Conservation (phyloP, 2,888 invertebrate genomes). For the Philereme transversata region DNA sequence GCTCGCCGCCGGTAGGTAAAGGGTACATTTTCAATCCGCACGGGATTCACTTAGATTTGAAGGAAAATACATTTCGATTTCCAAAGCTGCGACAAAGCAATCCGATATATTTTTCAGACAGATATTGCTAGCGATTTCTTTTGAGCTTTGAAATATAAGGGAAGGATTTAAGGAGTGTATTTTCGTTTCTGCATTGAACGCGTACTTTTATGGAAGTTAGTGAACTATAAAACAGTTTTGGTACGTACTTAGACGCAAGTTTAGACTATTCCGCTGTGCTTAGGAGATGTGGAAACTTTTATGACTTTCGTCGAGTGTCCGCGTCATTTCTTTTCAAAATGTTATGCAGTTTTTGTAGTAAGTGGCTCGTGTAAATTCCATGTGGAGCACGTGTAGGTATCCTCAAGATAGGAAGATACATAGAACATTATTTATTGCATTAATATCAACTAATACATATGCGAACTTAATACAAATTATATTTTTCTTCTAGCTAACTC, state of each 20-base stretch:
- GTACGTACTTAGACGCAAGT: slow-evolving; percentile 37
- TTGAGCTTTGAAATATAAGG: slow-evolving; percentile 84
- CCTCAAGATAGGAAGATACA: not conserved
- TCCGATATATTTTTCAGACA: slow-evolving; percentile 85
- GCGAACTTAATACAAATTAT: too few species aligned
- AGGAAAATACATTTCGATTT: slow-evolving; percentile 85
- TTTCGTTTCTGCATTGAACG: slow-evolving; percentile 58
- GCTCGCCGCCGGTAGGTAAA: slow-evolving; percentile 83
- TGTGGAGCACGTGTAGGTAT: not conserved
- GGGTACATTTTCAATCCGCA: slow-evolving; percentile 84
- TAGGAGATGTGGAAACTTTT: slow-evolving; percentile 44
- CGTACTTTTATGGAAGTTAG: slow-evolving; percentile 40
- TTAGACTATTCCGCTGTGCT: slow-evolving; percentile 35
- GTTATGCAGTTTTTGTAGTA: slow-evolving; percentile 13
- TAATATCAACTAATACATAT: too few species aligned
- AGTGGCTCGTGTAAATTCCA: not conserved
- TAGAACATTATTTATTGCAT: too few species aligned
- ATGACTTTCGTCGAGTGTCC: slow-evolving; percentile 31
- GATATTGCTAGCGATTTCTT: slow-evolving; percentile 84
- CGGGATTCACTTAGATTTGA: slow-evolving; percentile 85
- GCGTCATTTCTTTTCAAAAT: slow-evolving; percentile 31
- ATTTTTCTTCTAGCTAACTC: too few species aligned
- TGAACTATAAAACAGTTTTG: slow-evolving; percentile 43
- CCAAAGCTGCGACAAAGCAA: slow-evolving; percentile 84
- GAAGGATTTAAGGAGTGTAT: slow-evolving; percentile 74